A percentile compares a stretch with the other conserved stretches of the same genome.
Conservation (phyloP, 92 coral and sea anemone genomes). For the Phenganax stokvisi region DNA sequence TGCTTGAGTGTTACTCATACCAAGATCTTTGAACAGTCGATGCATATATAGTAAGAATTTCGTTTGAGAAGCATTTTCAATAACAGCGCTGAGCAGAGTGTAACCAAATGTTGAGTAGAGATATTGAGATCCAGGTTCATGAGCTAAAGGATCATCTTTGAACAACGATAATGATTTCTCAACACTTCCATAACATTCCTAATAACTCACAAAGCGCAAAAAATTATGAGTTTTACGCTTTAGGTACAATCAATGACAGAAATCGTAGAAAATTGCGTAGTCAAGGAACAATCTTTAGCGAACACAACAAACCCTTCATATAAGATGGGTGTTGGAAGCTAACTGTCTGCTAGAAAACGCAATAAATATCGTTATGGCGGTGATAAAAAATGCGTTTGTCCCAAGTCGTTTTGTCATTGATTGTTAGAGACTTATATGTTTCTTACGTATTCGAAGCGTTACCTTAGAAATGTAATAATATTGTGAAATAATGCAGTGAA, state of each 20-base stretch:
- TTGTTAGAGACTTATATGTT: too few relatives aligned
- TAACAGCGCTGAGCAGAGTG: conserved; percentile 84
- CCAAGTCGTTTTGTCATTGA: too few relatives aligned
- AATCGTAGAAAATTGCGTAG: not conserved
- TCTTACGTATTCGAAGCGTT: too few relatives aligned
- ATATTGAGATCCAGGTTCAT: conserved; percentile 71
- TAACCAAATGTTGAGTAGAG: conserved; percentile 82
- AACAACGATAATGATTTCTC: conserved; percentile 68
- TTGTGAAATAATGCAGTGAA: too few relatives aligned
- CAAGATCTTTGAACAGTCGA: conserved; percentile 70
- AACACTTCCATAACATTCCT: conserved; percentile 69
- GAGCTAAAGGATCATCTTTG: conserved; percentile 71
- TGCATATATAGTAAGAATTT: conserved; percentile 69
- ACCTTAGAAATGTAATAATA: too few relatives aligned
- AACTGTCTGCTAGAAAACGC: too few relatives aligned
- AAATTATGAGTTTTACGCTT: not conserved
- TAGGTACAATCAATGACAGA: not conserved
- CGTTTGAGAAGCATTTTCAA: conserved; percentile 68
- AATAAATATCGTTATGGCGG: too few relatives aligned
- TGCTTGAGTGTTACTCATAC: conserved; percentile 74
- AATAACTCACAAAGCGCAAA: not conserved
- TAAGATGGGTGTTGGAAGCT: too few relatives aligned
- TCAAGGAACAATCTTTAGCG: too few relatives aligned
- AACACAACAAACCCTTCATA: too few relatives aligned
- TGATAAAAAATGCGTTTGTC: too few relatives aligned